These are phyloP conservation scores for Vulpes vulpes DNA, from an alignment of 2,113 vertebrate genomes.

Conservation along the genomic window DNA sequence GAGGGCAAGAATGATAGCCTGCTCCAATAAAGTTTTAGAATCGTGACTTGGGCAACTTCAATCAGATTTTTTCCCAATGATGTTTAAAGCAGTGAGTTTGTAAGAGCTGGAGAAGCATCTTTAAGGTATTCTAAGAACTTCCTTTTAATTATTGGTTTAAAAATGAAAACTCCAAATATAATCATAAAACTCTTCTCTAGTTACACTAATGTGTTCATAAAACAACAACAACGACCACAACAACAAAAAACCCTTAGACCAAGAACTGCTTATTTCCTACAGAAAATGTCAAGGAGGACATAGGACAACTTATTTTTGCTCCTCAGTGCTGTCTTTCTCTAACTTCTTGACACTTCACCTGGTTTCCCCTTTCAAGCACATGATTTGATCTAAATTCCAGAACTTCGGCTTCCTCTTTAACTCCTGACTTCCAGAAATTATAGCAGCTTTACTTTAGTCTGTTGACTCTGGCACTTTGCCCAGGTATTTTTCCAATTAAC, in stretches of 20 bases:
- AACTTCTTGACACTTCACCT: background rate
- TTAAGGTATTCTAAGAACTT: background rate
- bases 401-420: background rate
- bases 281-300: background rate
- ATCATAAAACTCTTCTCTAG: background rate
- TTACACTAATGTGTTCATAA: background rate
- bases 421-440: background rate
- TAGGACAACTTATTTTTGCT: background rate
- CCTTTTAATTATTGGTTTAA: background rate
- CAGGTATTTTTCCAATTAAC: background rate
- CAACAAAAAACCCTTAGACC: background rate
- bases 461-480: background rate
- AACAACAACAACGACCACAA: background rate
- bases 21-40: background rate
- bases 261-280: background rate
- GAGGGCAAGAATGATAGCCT: background rate
- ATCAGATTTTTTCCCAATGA: background rate
- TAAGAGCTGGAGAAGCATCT: background rate
- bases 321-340: background rate
- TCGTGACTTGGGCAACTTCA: background rate
- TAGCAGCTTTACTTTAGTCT: background rate
- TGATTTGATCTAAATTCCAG: background rate
- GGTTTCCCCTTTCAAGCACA: background rate
- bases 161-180: background rate
- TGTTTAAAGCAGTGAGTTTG: background rate